Evolutionary conservation across 2,113 vertebrate genomes (phyloP), one percentile per base, ranked within the genome.

Genomic region (Zootoca vivipara): DNA sequence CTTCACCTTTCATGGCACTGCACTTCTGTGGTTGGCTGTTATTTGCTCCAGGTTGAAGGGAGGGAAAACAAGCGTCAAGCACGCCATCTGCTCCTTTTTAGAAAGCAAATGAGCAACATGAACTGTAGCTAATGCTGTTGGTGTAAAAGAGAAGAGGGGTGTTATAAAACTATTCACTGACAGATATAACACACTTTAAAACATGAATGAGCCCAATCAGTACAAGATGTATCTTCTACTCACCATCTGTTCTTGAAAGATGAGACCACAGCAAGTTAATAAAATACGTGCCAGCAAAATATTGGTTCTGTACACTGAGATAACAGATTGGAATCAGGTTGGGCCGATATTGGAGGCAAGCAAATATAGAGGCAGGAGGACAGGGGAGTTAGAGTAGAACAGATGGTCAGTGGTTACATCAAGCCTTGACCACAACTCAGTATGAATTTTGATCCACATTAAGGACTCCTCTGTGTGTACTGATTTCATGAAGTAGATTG

Each of bases 171-270:
- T 84, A 20, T 62, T 86, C 64, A 10, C 42, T 90, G 88, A 79
- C 64, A 92, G 93, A 90, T 88, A 89, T 82, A 92, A 94, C 84
- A 78, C 30, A 42, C 77, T 91, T 92, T 90, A 87, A 94, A 95
- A 91, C 92, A 89, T 42, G n/a, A 89, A 62, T 40, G 65, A 93
- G 75, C 85, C 89, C 83, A 85, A 70, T 83, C 91, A 89, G 90
- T 69, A 85, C 64, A 83, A 56, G 16, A 33, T 18, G 26, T 33
- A 80, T 40, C 38, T 90, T 91, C 78, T 87, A 81, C 4, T 15
- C 52, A 40, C 70, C 93, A 93, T 90, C 87, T 92, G 89, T 85
- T 91, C 80, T 69, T 1, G 6, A 81, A 88, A 88, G 90, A 93
- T 87, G 90, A 93, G 85, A 82, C 38, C 78, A 52, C 8, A n/a